Percentiles rank a stretch among this genome's conserved stretches.
phyloP scores from a whole-genome alignment of 92 coral and sea anemone genomes.

The Porites divaricata region DNA sequence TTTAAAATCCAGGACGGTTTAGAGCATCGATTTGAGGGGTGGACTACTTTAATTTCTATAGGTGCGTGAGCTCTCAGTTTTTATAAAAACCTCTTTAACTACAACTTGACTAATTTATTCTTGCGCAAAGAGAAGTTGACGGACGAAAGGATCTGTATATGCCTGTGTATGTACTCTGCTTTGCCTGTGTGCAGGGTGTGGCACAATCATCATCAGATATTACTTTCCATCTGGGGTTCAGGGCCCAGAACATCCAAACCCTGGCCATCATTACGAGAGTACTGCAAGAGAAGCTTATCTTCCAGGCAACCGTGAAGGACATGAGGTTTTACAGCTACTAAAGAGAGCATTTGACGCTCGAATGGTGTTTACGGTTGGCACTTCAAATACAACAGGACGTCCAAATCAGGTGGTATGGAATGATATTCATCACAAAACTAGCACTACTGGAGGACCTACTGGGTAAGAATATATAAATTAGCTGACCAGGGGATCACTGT shows the following conservation, averaged over 20 bases:
- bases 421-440: constrained; percentile 86
- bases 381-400: constrained; percentile 53
- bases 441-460: constrained; percentile 64
- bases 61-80: too few relatives aligned
- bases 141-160: too few relatives aligned
- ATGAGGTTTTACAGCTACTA: constrained; percentile 66
- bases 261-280: constrained; percentile 67
- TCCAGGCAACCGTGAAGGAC: constrained; percentile 69
- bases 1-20: too few relatives aligned
- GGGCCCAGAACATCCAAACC: constrained; percentile 74
- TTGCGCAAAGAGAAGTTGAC: too few relatives aligned
- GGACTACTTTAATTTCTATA: too few relatives aligned
- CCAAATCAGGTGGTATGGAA: constrained; percentile 82
- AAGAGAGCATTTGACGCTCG: constrained; percentile 81
- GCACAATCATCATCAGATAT: constrained; percentile 50
- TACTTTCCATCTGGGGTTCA: constrained; percentile 50
- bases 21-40: too few relatives aligned
- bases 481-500: too few relatives aligned
- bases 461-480: constrained; percentile 22
- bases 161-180: too few relatives aligned
- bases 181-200: constrained; percentile 17
- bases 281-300: constrained; percentile 70
- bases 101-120: too few relatives aligned
- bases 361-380: constrained; percentile 77
- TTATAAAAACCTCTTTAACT: too few relatives aligned